A percentile compares a stretch with the other conserved stretches of the same genome.
These are phyloP conservation scores for Crocidura indochinensis DNA, from an alignment of 2,797 vertebrate genomes.

Conservation along the genomic window DNA sequence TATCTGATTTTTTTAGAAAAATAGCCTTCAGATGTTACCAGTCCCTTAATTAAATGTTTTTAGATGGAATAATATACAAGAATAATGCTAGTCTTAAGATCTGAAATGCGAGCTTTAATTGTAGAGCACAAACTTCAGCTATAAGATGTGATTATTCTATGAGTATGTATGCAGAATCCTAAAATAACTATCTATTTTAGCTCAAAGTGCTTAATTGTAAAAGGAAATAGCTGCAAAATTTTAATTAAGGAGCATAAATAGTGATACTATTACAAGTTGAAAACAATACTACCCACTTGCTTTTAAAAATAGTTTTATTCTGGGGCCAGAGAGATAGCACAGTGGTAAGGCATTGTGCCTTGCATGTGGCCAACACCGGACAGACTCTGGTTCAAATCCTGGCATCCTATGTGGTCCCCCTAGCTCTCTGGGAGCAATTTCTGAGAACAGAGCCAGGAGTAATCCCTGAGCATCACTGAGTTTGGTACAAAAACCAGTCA, in stretches of 20 bases:
- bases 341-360: too few species aligned
- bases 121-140: conserved; percentile 44
- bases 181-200: conserved; percentile 60
- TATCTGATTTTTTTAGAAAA: conserved; percentile 62
- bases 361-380: too few species aligned
- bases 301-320: background rate
- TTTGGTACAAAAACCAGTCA: too few species aligned
- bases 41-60: conserved; percentile 55
- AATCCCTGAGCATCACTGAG: too few species aligned
- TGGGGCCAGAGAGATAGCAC: too few species aligned
- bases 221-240: conserved; percentile 40
- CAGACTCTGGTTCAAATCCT: too few species aligned
- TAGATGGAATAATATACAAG: background rate
- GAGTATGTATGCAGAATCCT: conserved; percentile 2
- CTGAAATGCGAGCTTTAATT: conserved; percentile 31
- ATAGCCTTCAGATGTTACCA: conserved; percentile 23
- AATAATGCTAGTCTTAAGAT: background rate
- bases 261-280: conserved; percentile 39
- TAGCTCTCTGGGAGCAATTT: too few species aligned
- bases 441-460: too few species aligned
- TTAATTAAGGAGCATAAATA: conserved; percentile 49
- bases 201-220: conserved; percentile 45
- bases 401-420: too few species aligned
- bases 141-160: conserved; percentile 27
- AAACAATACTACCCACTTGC: background rate